Percentiles rank a stretch among this genome's conserved stretches.
These are phyloP conservation scores for Latrodectus elegans DNA, from an alignment of 2,888 invertebrate genomes.

Conservation along the genomic window DNA sequence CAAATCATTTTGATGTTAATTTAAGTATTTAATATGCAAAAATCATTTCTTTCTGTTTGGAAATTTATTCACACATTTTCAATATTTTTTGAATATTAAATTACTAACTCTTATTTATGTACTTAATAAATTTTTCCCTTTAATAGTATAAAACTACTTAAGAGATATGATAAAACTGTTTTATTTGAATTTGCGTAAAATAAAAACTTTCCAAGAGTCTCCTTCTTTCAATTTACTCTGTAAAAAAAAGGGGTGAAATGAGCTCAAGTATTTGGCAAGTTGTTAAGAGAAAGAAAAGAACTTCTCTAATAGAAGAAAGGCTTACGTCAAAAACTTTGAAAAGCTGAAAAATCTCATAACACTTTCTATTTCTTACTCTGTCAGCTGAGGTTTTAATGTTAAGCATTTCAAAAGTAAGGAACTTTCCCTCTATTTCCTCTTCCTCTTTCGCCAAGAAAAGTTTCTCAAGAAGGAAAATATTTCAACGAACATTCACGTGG, in stretches of 20 bases:
- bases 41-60: too few relatives aligned
- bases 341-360: neutral
- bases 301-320: neutral
- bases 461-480: conserved; percentile 18
- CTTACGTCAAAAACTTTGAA: conserved; percentile 2
- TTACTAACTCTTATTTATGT: too few relatives aligned
- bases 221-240: neutral
- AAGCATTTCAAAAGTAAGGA: conserved; percentile 38
- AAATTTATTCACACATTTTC: too few relatives aligned
- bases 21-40: too few relatives aligned
- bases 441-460: conserved; percentile 26
- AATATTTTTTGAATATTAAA: too few relatives aligned
- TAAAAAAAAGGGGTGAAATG: neutral
- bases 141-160: too few relatives aligned
- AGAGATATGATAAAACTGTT: too few relatives aligned
- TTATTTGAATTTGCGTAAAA: neutral
- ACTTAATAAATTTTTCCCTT: too few relatives aligned
- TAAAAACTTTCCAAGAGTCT: neutral
- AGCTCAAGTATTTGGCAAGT: neutral
- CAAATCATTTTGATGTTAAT: too few relatives aligned
- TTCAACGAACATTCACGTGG: conserved; percentile 29
- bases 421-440: conserved; percentile 16
- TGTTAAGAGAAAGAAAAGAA: neutral
- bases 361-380: conserved; percentile 4
- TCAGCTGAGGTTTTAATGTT: conserved; percentile 21